phyloP scores from a whole-genome alignment of 2,113 vertebrate genomes.

The Phoxinus phoxinus region DNA sequence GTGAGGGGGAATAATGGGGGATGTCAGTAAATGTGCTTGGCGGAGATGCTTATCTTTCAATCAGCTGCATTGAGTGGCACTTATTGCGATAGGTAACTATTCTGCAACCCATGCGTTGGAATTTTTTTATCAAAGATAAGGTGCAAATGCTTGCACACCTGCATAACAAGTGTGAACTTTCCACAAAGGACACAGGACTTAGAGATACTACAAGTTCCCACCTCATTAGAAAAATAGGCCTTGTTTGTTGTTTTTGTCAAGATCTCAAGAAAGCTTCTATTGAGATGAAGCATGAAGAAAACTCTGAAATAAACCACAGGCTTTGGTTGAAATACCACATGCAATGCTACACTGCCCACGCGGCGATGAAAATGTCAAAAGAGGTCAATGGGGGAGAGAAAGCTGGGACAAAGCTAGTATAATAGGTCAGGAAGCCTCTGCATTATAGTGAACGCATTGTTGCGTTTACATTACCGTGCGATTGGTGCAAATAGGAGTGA shows the following conservation, averaged over 20 bases:
- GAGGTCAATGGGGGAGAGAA: slow-evolving; percentile 27
- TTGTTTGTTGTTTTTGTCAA: not conserved
- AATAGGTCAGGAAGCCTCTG: not conserved
- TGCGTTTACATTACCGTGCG: slow-evolving; percentile 81
- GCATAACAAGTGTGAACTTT: slow-evolving; percentile 28
- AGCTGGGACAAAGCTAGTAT: not conserved
- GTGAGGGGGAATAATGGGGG: slow-evolving; percentile 17
- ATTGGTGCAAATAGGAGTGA: slow-evolving; percentile 96
- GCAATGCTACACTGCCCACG: slow-evolving; percentile 39
- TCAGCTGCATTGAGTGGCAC: not conserved
- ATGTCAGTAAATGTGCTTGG: slow-evolving; percentile 14
- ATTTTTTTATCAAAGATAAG: slow-evolving; percentile 7
- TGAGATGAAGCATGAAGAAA: slow-evolving; percentile 9
- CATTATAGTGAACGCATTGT: not conserved
- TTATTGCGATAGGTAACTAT: slow-evolving; percentile 1
- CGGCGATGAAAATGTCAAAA: not conserved
- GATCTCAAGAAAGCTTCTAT: slow-evolving; percentile 27
- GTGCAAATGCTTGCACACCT: slow-evolving; percentile 2
- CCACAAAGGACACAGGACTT: not conserved
- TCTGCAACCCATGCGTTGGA: not conserved
- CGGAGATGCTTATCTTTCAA: slow-evolving; percentile 30
- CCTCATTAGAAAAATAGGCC: not conserved
- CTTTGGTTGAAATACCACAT: slow-evolving; percentile 38
- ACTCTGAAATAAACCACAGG: slow-evolving; percentile 32
- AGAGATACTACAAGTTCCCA: not conserved